phyloP scores from a whole-genome alignment of 35 echinoderm and acorn worm species.

The Diadema setosum region DNA sequence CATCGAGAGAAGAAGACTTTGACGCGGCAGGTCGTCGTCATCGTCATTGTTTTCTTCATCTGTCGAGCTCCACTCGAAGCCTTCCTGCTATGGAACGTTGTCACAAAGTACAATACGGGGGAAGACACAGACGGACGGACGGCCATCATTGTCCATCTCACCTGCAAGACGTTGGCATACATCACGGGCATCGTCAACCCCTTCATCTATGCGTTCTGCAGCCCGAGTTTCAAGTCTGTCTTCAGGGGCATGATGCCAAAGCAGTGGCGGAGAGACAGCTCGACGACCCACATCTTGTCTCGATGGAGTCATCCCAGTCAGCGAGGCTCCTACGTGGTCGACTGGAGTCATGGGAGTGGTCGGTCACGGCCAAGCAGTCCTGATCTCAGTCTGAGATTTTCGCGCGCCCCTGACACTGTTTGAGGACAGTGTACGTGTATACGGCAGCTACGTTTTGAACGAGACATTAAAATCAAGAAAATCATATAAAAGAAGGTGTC shows the following conservation, averaged over 20 bases:
- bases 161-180: neutral
- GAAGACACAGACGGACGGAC: neutral
- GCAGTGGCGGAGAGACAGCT: neutral
- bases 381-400: too few relatives aligned
- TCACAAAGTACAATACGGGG: neutral
- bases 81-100: neutral
- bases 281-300: neutral
- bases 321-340: neutral
- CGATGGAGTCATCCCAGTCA: neutral
- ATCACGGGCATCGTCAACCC: neutral
- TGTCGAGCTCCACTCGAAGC: neutral
- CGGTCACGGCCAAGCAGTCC: too few relatives aligned
- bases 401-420: too few relatives aligned
- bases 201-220: slow-evolving; percentile 5
- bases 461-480: too few relatives aligned
- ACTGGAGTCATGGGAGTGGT: neutral
- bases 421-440: too few relatives aligned
- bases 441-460: too few relatives aligned
- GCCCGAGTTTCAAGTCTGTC: neutral
- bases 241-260: neutral
- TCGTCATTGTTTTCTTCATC: neutral
- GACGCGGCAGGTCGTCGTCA: neutral
- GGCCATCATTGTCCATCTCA: neutral
- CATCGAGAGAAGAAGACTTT: neutral
- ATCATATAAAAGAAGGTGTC: too few relatives aligned